Percentiles rank a stretch among this genome's conserved stretches.
phyloP scores from a whole-genome alignment of 1,140 invertebrate species.

The Neelides sp. region DNA sequence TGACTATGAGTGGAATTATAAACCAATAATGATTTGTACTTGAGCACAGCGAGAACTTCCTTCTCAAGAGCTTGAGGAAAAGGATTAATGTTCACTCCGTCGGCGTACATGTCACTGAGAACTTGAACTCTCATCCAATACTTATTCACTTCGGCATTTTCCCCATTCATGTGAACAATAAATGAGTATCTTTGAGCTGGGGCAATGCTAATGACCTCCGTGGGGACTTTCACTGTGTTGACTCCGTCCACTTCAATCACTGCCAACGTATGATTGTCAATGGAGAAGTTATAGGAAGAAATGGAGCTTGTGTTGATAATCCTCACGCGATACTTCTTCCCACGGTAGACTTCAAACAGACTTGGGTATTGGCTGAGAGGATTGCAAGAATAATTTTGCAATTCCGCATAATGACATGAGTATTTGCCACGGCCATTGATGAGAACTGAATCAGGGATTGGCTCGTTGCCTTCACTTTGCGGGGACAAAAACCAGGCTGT shows the following conservation, averaged over 20 bases:
- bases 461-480: not conserved
- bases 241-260: constrained; percentile 19
- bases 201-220: constrained; percentile 5
- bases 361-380: not conserved
- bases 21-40: not conserved
- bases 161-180: constrained; percentile 9
- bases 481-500: not conserved
- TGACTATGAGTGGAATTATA: too few relatives aligned
- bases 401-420: not conserved
- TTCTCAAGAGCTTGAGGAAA: not conserved
- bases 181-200: constrained; percentile 20
- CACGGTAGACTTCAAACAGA: constrained; percentile 3
- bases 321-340: constrained; percentile 14
- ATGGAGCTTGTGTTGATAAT: constrained; percentile 14
- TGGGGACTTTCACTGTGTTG: not conserved
- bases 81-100: not conserved
- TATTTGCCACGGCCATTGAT: constrained; percentile 4
- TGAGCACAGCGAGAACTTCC: not conserved
- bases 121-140: constrained; percentile 3
- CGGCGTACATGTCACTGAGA: too few relatives aligned
- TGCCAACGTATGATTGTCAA: constrained; percentile 15
- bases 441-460: constrained; percentile 6
- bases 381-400: not conserved
- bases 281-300: constrained; percentile 14
- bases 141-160: too few relatives aligned